Base-by-base conservation (phyloP, 2,888 invertebrate genomes). In the Aleiodes alternator region DNA sequence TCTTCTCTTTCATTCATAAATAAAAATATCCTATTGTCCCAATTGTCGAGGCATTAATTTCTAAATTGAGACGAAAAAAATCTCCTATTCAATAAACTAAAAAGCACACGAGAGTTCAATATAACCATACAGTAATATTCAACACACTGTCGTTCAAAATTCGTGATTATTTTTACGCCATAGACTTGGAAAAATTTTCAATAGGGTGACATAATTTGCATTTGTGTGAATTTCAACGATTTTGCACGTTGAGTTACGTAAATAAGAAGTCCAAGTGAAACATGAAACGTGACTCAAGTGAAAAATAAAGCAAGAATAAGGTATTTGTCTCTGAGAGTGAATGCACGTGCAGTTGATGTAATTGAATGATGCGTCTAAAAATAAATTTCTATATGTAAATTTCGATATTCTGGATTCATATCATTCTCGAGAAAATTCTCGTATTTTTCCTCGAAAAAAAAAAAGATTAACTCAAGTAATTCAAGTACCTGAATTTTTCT, bases 251-350 rank as follows among this genome's bases (percentile, higher is more conserved):
- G 70, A 78, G 82, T 84, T 84, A 84, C 82, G 80, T 82, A 84
- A 85, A 86, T 81, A 79, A 81, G 78, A 73, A 80, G 76, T 34
- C 34, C 68, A 72, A 61, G 43, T 64, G 14, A 48, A 64, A n/a
- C 34, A 29, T 74, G 80, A 83, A 82, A 88, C 88, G 88, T 88
- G 88, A 87, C 87, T 83, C 81, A 83, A 43, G 80, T 80, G 82
- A 81, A 84, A 86, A 87, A 87, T 87, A 84, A 78, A 77, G 73
- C 78, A 83, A 82, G 82, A 82, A 83, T 85, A 82, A 48, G 51
- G 43, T n/a, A 34, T 72, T 53, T 57, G 31, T 57, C 51, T 83
- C 80, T 82, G 82, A 1, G 23, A 23, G 84, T 64, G 31, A 43
- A 66, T 72, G 79, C 81, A 80, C 81, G 79, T 79, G 81, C 78